These are phyloP conservation scores for Orientallactaga bullata DNA, from an alignment of 2,113 vertebrate species.

Conservation along the genomic window DNA sequence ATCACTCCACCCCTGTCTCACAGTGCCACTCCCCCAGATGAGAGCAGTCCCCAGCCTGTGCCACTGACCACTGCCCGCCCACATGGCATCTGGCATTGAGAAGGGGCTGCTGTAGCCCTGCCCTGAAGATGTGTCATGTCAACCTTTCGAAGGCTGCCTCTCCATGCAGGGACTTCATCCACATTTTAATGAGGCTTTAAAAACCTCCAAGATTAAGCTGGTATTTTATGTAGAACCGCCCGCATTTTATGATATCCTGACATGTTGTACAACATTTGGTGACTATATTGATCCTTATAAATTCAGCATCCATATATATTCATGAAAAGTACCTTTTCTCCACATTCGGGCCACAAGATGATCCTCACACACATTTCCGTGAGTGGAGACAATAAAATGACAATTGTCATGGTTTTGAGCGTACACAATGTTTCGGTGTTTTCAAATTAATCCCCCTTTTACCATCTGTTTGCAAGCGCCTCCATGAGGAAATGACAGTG, in stretches of 20 bases:
- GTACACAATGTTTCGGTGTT: slow-evolving; percentile 34
- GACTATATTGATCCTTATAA: slow-evolving; percentile 89
- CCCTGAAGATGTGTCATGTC: slow-evolving; percentile 88
- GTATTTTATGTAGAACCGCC: slow-evolving; percentile 90
- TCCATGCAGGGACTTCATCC: slow-evolving; percentile 89
- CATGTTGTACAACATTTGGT: slow-evolving; percentile 90
- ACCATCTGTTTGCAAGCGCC: slow-evolving; percentile 68
- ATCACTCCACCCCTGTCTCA: too few relatives aligned
- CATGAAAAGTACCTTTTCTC: slow-evolving; percentile 82
- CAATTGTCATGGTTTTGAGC: slow-evolving; percentile 67
- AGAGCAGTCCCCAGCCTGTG: neutral
- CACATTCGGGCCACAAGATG: slow-evolving; percentile 58
- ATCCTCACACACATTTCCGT: slow-evolving; percentile 64
- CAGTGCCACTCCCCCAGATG: accelerated
- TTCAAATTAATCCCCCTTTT: slow-evolving; percentile 60
- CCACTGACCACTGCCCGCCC: slow-evolving; percentile 45
- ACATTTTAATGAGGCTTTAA: slow-evolving; percentile 91
- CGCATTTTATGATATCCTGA: slow-evolving; percentile 89
- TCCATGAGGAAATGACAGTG: neutral
- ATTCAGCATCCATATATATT: slow-evolving; percentile 87
- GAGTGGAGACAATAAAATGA: slow-evolving; percentile 74
- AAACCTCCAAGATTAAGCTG: slow-evolving; percentile 88
- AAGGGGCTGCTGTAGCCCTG: slow-evolving; percentile 74
- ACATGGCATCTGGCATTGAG: slow-evolving; percentile 81
- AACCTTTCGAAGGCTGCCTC: slow-evolving; percentile 89